Evolutionary conservation across 2,113 vertebrate species (phyloP).

Genomic region (Poeciliopsis occidentalis): DNA sequence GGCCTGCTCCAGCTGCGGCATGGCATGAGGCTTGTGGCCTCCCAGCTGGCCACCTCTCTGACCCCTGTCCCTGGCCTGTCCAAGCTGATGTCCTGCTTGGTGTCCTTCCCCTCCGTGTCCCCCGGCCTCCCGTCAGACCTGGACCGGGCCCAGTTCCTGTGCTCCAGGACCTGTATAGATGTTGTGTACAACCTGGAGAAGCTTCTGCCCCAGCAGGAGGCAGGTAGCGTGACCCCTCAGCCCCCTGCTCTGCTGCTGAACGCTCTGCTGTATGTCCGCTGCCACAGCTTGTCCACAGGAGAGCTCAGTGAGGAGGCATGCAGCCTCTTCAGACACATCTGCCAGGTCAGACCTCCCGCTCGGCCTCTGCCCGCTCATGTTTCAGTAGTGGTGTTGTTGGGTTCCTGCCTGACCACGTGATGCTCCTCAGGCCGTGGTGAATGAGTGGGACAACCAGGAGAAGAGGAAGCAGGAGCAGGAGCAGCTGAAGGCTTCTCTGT

Average conservation of each 20-base stretch:
- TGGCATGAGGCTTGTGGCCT: constrained; percentile 91
- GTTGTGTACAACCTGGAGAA: constrained; percentile 82
- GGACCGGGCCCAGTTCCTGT: constrained; percentile 87
- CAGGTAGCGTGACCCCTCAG: constrained; percentile 64
- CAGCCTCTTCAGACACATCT: constrained; percentile 91
- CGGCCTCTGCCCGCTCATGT: background rate
- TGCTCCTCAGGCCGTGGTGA: constrained; percentile 76
- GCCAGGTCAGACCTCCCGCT: constrained; percentile 80
- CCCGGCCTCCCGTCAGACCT: constrained; percentile 82
- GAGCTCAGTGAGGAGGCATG: constrained; percentile 83
- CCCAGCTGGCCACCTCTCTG: constrained; percentile 79
- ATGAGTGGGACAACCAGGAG: constrained; percentile 95
- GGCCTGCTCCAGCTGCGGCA: constrained; percentile 90
- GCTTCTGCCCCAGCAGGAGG: constrained; percentile 71
- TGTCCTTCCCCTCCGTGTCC: constrained; percentile 86
- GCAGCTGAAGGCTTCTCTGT: constrained; percentile 85
- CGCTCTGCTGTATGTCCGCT: constrained; percentile 86
- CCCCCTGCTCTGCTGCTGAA: constrained; percentile 85
- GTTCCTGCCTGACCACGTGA: background rate
- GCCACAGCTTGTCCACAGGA: constrained; percentile 84
- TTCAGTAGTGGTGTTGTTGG: too few relatives aligned
- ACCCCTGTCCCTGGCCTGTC: constrained; percentile 76
- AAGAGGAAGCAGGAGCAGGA: constrained; percentile 80
- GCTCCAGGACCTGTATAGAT: constrained; percentile 85
- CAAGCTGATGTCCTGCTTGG: constrained; percentile 80